Percentiles rank a stretch among this genome's conserved stretches.
phyloP scores from a whole-genome alignment of 2,797 vertebrate species.

The Thripadectes ignobilis region DNA sequence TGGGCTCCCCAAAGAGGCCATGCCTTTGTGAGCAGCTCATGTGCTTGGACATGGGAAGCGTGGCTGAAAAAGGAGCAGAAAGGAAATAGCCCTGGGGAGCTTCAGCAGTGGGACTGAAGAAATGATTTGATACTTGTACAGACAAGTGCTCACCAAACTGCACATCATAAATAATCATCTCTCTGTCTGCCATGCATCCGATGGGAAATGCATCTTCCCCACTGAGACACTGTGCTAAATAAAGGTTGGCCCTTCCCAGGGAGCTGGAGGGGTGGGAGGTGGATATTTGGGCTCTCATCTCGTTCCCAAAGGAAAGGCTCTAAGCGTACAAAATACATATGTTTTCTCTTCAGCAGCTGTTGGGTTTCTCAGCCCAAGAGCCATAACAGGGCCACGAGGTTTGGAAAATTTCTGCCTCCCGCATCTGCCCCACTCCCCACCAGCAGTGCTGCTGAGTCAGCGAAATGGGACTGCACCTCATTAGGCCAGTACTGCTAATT shows the following conservation, averaged over 20 bases:
- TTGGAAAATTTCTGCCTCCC: neutral
- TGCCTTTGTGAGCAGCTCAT: neutral
- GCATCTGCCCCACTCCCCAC: neutral
- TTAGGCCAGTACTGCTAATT: neutral
- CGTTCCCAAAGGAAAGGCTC: neutral
- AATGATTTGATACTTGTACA: neutral
- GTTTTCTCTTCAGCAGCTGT: slow-evolving; percentile 21
- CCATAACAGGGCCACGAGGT: neutral
- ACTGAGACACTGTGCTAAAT: neutral
- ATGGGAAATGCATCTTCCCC: neutral
- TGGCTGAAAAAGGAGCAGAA: neutral
- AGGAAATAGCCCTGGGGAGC: neutral
- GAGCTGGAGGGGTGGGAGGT: neutral
- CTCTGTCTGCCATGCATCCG: neutral
- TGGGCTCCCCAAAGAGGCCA: neutral
- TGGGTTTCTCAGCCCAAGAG: slow-evolving; percentile 21
- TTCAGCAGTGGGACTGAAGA: neutral
- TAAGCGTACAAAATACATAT: neutral
- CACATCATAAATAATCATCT: neutral
- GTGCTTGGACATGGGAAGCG: neutral
- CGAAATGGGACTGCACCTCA: fast-evolving
- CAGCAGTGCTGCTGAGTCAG: neutral
- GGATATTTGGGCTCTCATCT: neutral
- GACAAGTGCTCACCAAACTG: neutral
- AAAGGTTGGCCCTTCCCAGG: slow-evolving; percentile 28